Base-by-base conservation (phyloP, 2,888 invertebrate species). In the Coenonympha glycerion region DNA sequence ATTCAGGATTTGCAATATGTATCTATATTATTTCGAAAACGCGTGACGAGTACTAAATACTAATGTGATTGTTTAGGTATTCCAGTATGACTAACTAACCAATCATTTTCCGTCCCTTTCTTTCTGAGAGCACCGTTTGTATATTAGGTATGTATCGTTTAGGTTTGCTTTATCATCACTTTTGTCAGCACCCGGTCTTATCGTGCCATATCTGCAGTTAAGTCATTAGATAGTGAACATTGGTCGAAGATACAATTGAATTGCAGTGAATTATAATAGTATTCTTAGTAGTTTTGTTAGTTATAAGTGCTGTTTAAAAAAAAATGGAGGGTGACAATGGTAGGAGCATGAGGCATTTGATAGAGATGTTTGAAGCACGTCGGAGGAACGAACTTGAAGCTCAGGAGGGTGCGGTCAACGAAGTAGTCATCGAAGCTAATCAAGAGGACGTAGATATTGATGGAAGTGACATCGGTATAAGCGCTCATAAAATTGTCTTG, bases 301-400 rank as follows among this genome's bases (percentile, higher is more conserved):
- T n/a, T 9, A 30, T 19, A 47, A 47, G 3, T 33, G 26, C 15
- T 11, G 5, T 31, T 19, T 22, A 21, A 2, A 18, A 2, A 42
- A 16, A 15, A 40, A 80, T 81, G 80, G 73, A 64, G 24, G 52
- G 67, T 50, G 58, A 49, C 36, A 65, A 57, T 54, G 66, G 58
- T 45, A 64, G 59, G 31, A 71, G 57, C 53, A 77, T 79, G 73
- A 70, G 71, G 40, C 64, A 75, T 61, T 70, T 85, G 24, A 86
- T 86, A 60, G 66, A 81, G 56, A 75, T 84, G 70, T 86, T 84
- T 51, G 86, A 86, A 64, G 59, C 69, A n/a, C 69, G 71, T 24
- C 69, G 71, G 22, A 59, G 57, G 21, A 73, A 68, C 56, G 46
- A 54, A 16, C 49, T 51, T 8, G 71, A 67, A 34, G 71, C 65